Evolutionary conservation across 1,140 invertebrate genomes (phyloP), one percentile per base, ranked within the genome.

Genomic region (Venustaconcha ellipsiformis): DNA sequence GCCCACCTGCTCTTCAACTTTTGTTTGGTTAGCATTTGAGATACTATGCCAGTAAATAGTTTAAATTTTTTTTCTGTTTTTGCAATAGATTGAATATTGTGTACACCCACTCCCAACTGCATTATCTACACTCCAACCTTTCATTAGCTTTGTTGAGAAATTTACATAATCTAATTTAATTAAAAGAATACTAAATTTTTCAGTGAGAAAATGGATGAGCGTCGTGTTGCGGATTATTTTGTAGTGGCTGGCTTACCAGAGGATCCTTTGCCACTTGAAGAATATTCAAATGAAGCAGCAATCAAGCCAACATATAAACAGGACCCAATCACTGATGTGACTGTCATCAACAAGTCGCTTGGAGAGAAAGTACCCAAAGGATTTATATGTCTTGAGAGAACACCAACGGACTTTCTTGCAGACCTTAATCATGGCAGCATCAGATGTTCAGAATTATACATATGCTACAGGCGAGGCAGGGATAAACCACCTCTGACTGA

Each of bases 361-460:
- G 96, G 94, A 11, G 98, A 99, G 91, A 92, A 91, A 26, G 92
- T 95, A 20, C 88, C 88, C 2, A 82, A 83, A 26, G 84, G 83
- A 3, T 99, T 93, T 88, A 92, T 92, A 66, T 91, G 96, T 26
- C 92, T 99, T n/a, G 94, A 96, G 78, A 90, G 92, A 60, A 99
- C 98, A 6, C 96, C 97, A 14, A 93, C 93, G 23, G 96, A 84
- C 1, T 84, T 82, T 68, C 87, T 82, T 17, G 98, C 98, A 0
- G 96, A 99, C 91, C 92, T 99, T 57, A 99, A 99, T 90, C 96
- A 99, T 93, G 98, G 98, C 23, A 98, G 96, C 83, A 92, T 99
- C 79, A 92, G 97, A 63, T 95, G 96, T 72, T 94, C 95, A 26
- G 95, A 97, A 89, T 96, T 98, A 89, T 99, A 93, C 90, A 92